A percentile compares a stretch with the other conserved stretches of the same genome.
Evolutionary conservation across 2,797 vertebrate species (phyloP).

Genomic region (Melanotaenia trifasciata): DNA sequence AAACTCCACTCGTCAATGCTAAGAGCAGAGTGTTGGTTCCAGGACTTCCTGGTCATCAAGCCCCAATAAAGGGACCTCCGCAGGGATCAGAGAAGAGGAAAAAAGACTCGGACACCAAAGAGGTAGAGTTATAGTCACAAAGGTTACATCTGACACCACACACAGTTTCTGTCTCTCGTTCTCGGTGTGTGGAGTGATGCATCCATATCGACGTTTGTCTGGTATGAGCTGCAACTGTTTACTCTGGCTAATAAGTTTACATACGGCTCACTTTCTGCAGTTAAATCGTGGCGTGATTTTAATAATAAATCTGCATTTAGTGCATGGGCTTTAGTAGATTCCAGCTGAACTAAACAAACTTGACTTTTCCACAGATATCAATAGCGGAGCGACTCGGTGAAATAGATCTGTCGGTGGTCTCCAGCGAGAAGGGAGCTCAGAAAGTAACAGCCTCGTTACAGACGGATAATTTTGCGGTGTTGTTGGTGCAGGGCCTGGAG

Average conservation of each 20-base stretch:
- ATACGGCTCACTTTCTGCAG: not conserved
- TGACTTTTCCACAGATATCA: slow-evolving; percentile 82
- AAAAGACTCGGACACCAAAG: slow-evolving; percentile 79
- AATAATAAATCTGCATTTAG: not conserved
- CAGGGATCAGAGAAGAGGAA: slow-evolving; percentile 88
- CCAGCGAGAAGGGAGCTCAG: slow-evolving; percentile 72
- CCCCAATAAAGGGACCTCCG: slow-evolving; percentile 79
- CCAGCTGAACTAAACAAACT: slow-evolving; percentile 2
- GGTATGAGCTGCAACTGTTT: not conserved
- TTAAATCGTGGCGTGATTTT: not conserved
- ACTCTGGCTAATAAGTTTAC: not conserved
- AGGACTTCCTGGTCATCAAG: slow-evolving; percentile 93
- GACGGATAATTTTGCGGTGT: slow-evolving; percentile 91
- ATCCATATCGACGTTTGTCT: not conserved
- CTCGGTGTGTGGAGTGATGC: too few relatives aligned
- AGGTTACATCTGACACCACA: too few relatives aligned
- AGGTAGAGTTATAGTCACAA: slow-evolving; percentile 78
- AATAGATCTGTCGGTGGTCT: slow-evolving; percentile 85
- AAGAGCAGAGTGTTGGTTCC: slow-evolving; percentile 91
- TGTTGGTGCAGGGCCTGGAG: slow-evolving; percentile 95
- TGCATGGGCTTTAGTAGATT: not conserved
- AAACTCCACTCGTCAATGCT: slow-evolving; percentile 89
- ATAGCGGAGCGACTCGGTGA: slow-evolving; percentile 93
- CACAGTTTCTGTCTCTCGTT: not conserved
- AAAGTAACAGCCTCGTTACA: slow-evolving; percentile 85